Conservation (phyloP, 2,888 invertebrate genomes). For the Cheilosia urbana region DNA sequence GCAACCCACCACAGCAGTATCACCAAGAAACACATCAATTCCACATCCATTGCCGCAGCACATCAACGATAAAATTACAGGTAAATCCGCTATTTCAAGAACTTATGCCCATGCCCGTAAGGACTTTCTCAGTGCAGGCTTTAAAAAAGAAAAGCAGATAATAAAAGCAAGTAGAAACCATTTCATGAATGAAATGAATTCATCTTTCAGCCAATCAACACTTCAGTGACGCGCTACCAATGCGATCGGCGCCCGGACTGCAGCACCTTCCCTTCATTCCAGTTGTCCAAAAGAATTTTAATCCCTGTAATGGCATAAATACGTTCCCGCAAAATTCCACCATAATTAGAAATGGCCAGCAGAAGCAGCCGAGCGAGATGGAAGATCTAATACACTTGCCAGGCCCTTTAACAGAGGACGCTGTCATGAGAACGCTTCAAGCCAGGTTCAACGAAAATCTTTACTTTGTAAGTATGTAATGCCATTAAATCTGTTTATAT, state of each 20-base stretch:
- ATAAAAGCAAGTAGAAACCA: slow-evolving; percentile 39
- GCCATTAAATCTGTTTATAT: slow-evolving; percentile 7
- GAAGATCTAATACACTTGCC: slow-evolving; percentile 96
- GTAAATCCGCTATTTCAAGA: slow-evolving; percentile 47
- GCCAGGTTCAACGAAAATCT: slow-evolving; percentile 93
- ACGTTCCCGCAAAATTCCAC: slow-evolving; percentile 77
- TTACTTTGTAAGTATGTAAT: slow-evolving; percentile 93
- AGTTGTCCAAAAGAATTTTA: slow-evolving; percentile 78
- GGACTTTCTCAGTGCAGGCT: slow-evolving; percentile 30
- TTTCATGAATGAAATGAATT: slow-evolving; percentile 52
- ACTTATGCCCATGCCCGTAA: slow-evolving; percentile 9
- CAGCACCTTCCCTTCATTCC: slow-evolving; percentile 79
- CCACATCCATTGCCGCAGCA: slow-evolving; percentile 84
- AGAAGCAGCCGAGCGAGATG: slow-evolving; percentile 85
- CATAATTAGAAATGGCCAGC: slow-evolving; percentile 52
- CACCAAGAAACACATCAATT: slow-evolving; percentile 83
- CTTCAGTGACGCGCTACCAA: slow-evolving; percentile 77
- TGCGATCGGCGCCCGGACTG: slow-evolving; percentile 76
- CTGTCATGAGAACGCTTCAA: slow-evolving; percentile 95
- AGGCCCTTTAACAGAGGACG: slow-evolving; percentile 97
- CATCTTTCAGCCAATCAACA: slow-evolving; percentile 64
- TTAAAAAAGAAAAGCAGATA: slow-evolving; percentile 33
- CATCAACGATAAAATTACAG: slow-evolving; percentile 79
- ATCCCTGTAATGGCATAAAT: slow-evolving; percentile 81
- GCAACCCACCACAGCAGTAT: slow-evolving; percentile 79